These are phyloP conservation scores for Nothocercus nigrocapillus DNA, from an alignment of 2,113 vertebrate genomes.

Conservation along the genomic window DNA sequence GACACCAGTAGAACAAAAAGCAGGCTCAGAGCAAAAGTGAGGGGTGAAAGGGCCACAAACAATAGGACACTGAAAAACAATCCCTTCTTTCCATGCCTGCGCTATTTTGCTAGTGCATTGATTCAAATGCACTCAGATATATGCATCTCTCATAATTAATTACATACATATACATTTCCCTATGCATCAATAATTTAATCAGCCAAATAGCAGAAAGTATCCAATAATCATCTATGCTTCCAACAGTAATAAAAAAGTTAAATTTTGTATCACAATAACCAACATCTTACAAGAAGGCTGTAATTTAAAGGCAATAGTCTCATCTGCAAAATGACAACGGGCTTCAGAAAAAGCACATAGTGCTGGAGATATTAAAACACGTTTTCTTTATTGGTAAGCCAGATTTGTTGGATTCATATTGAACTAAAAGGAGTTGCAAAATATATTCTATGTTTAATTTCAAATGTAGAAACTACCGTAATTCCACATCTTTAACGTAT, in stretches of 20 bases:
- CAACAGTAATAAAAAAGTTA: background rate
- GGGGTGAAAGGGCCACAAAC: slow-evolving; percentile 41
- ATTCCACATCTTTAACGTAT: background rate
- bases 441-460: background rate
- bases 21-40: slow-evolving; percentile 19
- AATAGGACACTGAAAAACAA: slow-evolving; percentile 36
- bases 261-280: background rate
- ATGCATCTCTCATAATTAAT: background rate
- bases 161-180: accelerated
- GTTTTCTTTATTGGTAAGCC: background rate
- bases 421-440: background rate
- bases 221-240: background rate
- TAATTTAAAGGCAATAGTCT: slow-evolving; percentile 22
- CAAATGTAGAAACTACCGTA: background rate
- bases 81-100: background rate
- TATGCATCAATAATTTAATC: background rate
- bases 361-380: background rate
- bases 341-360: background rate
- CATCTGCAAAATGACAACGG: background rate
- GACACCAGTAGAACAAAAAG: slow-evolving; percentile 47
- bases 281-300: background rate
- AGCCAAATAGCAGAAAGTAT: background rate
- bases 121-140: background rate
- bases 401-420: background rate
- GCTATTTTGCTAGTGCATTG: background rate